Evolutionary conservation across 2,888 invertebrate species (phyloP), one percentile per base, ranked within the genome.

Genomic region (Polydesmus complanatus): DNA sequence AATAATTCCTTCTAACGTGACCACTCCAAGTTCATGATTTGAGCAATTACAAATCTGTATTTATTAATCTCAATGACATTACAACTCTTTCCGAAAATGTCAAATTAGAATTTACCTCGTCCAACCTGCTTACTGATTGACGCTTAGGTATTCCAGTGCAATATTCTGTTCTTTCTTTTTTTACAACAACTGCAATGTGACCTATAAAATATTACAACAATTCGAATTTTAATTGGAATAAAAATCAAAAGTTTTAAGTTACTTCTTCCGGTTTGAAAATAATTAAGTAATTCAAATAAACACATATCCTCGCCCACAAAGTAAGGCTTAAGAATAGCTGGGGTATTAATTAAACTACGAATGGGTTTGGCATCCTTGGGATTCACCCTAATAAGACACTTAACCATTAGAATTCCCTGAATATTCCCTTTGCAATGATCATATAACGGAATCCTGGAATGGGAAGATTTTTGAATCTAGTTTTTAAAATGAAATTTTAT

Each of bases 231-330:
- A 37, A 37, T 37, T 8, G 37, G 14, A 37, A 37, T 8, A 8
- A 37, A 5, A 8, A 14, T 5, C 37, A 37, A 14, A 37, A 37
- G 14, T 37, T 5, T 37, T 37, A 37, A 37, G n/a, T 14, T 37
- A 62, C 73, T 68, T 70, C 69, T 72, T 21, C 73, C 73, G 27
- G 70, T 70, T 62, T 73, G 72, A 62, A 73, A 73, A 54, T 69
- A 63, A 64, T 73, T 73, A 19, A 73, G 66, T n/a, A 73, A 61
- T 62, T 73, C 73, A 66, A 69, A 72, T 53, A 73, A 63, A 1
- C 73, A 71, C 65, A 67, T 71, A 58, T 66, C 64, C 3, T 67
- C 66, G n/a, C 64, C 60, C 0, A 70, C 67, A 50, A 67, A 67
- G 27, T 69, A 56, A 2, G 70, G 67, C 5, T 63, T 63, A 11